These are phyloP conservation scores for Mercenaria mercenaria DNA, from an alignment of 1,140 invertebrate genomes.

Conservation along the genomic window DNA sequence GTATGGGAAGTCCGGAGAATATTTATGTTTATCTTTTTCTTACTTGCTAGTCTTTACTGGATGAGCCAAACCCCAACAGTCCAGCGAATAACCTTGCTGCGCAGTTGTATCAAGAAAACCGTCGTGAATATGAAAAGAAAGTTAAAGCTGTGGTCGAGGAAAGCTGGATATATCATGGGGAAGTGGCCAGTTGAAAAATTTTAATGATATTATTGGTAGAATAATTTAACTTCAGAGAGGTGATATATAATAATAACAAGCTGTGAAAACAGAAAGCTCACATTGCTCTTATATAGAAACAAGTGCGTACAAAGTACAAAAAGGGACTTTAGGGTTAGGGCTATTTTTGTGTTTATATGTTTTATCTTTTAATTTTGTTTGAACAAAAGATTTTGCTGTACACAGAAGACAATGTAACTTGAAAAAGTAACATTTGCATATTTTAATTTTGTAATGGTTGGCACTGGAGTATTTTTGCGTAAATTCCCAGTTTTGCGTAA, in stretches of 20 bases:
- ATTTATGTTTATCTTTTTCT: background rate
- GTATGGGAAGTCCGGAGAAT: too few relatives aligned
- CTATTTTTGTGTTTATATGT: too few relatives aligned
- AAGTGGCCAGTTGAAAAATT: conserved; percentile 60
- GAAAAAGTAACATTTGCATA: too few relatives aligned
- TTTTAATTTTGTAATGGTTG: too few relatives aligned
- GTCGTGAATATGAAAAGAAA: conserved; percentile 86
- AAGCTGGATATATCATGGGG: conserved; percentile 84
- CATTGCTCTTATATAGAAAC: too few relatives aligned
- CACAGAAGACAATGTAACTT: too few relatives aligned
- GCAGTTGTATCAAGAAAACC: conserved; percentile 86
- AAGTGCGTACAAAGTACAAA: too few relatives aligned
- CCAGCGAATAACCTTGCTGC: conserved; percentile 86
- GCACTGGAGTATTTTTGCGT: too few relatives aligned
- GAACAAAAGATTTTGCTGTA: too few relatives aligned
- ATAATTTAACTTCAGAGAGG: background rate
- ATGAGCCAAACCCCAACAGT: conserved; percentile 87
- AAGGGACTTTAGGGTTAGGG: too few relatives aligned
- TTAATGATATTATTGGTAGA: background rate
- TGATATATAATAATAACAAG: background rate
- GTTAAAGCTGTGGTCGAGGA: conserved; percentile 86
- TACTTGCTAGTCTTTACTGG: conserved; percentile 85
- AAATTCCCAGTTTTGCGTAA: too few relatives aligned
- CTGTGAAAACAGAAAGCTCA: background rate
- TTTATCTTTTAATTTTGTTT: too few relatives aligned